Percentiles rank a stretch among this genome's conserved stretches.
These are phyloP conservation scores for Tetragonula clypearis DNA, from an alignment of 1,140 invertebrate species.

Conservation along the genomic window DNA sequence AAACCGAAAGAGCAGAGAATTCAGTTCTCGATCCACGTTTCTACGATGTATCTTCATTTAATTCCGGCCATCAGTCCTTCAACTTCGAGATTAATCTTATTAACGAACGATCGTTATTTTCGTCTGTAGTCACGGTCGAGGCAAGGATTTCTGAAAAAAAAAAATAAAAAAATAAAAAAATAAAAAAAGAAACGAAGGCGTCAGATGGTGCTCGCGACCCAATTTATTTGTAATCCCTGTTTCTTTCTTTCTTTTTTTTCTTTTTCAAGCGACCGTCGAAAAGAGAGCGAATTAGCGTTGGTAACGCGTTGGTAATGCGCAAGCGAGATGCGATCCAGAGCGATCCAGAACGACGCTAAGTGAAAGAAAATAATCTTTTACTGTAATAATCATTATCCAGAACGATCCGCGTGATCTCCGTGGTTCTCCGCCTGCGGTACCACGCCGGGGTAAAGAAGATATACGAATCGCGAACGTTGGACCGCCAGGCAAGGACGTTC, in stretches of 20 bases:
- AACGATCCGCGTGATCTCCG: conserved; percentile 41
- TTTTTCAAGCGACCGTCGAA: conserved; percentile 17
- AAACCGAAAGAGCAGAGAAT: neutral
- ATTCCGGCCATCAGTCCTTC: too few relatives aligned
- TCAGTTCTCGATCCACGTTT: too few relatives aligned
- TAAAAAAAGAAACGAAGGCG: neutral
- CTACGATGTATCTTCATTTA: too few relatives aligned
- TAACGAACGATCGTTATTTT: too few relatives aligned
- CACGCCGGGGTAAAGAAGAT: conserved; percentile 17
- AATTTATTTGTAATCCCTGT: conserved; percentile 68
- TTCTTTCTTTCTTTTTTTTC: neutral
- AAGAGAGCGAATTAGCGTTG: conserved; percentile 55
- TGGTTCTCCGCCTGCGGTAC: neutral
- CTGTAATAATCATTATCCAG: conserved; percentile 67
- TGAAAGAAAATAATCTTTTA: conserved; percentile 59
- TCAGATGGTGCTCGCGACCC: conserved; percentile 38
- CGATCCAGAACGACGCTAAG: conserved; percentile 48
- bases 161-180: too few relatives aligned
- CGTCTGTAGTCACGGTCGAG: too few relatives aligned
- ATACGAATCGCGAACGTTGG: conserved; percentile 44
- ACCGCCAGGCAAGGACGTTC: conserved; percentile 76
- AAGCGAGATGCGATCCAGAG: conserved; percentile 10
- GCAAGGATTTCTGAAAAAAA: neutral
- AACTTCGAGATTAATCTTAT: too few relatives aligned
- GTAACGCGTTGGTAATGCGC: conserved; percentile 6